Conservation (phyloP, 2,888 invertebrate species). For the Euzetes globulus region DNA sequence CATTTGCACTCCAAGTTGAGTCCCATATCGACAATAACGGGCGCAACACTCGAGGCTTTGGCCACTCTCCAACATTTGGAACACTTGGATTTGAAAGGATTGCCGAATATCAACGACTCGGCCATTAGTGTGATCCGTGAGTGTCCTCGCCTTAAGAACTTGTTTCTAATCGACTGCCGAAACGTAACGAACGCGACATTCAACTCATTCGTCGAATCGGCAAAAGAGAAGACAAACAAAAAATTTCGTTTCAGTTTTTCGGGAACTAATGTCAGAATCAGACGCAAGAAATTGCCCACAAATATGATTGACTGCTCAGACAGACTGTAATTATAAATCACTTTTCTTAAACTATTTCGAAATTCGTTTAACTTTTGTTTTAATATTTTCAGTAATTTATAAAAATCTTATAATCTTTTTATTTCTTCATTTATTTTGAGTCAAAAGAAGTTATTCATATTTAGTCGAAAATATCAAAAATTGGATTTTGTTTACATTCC, state of each 20-base stretch:
- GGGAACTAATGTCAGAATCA: neutral
- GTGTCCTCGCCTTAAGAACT: neutral
- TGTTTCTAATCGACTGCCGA: neutral
- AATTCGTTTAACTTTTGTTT: neutral
- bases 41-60: neutral
- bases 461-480: neutral
- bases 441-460: neutral
- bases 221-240: neutral
- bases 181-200: neutral
- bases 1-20: neutral
- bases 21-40: neutral
- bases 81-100: neutral
- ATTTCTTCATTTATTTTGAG: neutral
- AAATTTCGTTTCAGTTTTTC: neutral
- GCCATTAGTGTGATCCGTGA: neutral
- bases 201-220: neutral
- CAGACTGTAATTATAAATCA: neutral
- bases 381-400: neutral
- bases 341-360: neutral
- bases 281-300: neutral
- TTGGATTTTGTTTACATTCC: neutral
- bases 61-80: neutral
- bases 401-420: neutral
- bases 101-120: neutral
- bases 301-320: slow-evolving; percentile 8